Percentiles rank a stretch among this genome's conserved stretches.
Evolutionary conservation across 2,797 vertebrate genomes (phyloP).

Genomic region (Brachyrhaphis roseni): DNA sequence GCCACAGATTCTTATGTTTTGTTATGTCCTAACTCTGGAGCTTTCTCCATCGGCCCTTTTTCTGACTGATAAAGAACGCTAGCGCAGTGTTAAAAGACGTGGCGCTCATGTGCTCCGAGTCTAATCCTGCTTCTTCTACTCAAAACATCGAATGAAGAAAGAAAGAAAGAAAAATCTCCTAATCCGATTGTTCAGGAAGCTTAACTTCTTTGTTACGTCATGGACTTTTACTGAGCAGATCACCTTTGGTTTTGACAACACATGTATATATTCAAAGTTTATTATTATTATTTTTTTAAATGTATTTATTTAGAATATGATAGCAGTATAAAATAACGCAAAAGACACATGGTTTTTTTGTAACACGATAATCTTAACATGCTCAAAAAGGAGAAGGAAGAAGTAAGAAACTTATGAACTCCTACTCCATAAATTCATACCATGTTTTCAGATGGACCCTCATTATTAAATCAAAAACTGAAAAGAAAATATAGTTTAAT

Average conservation of each 20-base stretch:
- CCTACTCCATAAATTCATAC: too few relatives aligned
- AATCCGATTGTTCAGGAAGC: neutral
- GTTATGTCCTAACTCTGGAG: neutral
- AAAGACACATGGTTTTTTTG: too few relatives aligned
- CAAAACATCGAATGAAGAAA: neutral
- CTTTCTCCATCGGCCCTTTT: neutral
- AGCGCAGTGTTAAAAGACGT: neutral
- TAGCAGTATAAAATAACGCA: too few relatives aligned
- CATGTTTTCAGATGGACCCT: too few relatives aligned
- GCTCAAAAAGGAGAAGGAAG: too few relatives aligned
- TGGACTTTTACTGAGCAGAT: constrained; percentile 1
- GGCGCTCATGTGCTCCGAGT: neutral
- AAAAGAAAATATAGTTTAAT: too few relatives aligned
- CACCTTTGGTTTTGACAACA: neutral
- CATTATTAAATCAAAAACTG: too few relatives aligned
- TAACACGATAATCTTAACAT: too few relatives aligned
- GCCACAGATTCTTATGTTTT: neutral
- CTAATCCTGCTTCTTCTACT: neutral
- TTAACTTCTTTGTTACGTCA: neutral
- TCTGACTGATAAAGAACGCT: neutral
- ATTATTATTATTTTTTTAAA: too few relatives aligned
- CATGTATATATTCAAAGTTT: too few relatives aligned
- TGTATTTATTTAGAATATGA: too few relatives aligned
- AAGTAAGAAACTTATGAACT: too few relatives aligned
- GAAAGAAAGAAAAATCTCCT: neutral